Conservation (phyloP, 2,888 invertebrate genomes). For the Drosophila meridiana region DNA sequence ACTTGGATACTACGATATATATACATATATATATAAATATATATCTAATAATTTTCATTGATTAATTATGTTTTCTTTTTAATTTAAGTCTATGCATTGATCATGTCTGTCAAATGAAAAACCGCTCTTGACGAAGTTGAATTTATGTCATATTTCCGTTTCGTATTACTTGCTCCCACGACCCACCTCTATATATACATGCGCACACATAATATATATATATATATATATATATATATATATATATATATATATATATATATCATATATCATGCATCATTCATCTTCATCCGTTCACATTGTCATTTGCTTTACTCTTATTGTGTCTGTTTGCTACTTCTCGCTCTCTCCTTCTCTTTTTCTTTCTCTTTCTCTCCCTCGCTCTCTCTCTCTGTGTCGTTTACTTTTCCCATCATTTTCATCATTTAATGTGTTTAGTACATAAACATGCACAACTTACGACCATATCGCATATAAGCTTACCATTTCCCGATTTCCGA, state of each 20-base stretch:
- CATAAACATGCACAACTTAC: constrained; percentile 65
- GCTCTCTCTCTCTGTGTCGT: not conserved
- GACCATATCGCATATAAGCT: constrained; percentile 43
- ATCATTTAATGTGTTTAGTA: constrained; percentile 62
- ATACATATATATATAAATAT: not conserved
- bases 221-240: not conserved
- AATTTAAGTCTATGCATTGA: constrained; percentile 42
- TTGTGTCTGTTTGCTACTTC: not conserved
- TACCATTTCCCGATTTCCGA: constrained; percentile 6
- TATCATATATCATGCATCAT: constrained; percentile 46
- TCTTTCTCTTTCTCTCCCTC: constrained; percentile 10
- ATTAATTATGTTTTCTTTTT: constrained; percentile 40
- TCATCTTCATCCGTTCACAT: constrained; percentile 59
- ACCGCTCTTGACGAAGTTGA: constrained; percentile 28
- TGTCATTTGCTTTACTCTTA: constrained; percentile 33
- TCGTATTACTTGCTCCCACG: constrained; percentile 31
- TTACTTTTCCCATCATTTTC: constrained; percentile 37
- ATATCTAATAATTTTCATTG: constrained; percentile 19
- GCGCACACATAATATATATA: not conserved
- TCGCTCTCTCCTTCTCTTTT: constrained; percentile 8
- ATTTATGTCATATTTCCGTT: constrained; percentile 48
- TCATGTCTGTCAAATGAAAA: constrained; percentile 50
- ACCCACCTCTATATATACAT: not conserved
- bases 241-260: not conserved
- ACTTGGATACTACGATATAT: not conserved